Percentiles rank a stretch among this genome's conserved stretches.
phyloP scores from a whole-genome alignment of 2,797 vertebrate species.

The Coendou prehensilis region DNA sequence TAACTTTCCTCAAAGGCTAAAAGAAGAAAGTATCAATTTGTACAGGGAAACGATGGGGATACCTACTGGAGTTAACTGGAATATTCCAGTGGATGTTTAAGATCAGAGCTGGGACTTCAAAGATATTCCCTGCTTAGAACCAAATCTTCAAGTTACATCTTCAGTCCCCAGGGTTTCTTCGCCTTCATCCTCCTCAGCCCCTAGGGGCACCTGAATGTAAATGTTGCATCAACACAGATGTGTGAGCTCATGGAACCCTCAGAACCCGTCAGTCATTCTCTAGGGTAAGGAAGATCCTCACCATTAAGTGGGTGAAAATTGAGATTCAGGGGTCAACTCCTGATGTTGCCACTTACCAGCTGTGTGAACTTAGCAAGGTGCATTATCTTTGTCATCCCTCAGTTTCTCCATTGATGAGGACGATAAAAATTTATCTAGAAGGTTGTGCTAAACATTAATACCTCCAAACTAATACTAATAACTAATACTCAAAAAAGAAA shows the following conservation, averaged over 20 bases:
- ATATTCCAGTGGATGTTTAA: slow-evolving; percentile 64
- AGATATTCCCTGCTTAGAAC: slow-evolving; percentile 51
- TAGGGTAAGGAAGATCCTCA: background rate
- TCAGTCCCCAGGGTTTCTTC: background rate
- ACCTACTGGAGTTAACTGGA: background rate
- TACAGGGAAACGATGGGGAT: background rate
- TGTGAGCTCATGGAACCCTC: background rate
- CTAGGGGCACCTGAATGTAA: slow-evolving; percentile 5
- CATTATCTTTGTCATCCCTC: background rate
- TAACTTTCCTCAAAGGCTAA: slow-evolving; percentile 46
- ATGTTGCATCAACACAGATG: slow-evolving; percentile 14
- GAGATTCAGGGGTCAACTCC: background rate
- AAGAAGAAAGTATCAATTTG: slow-evolving; percentile 47
- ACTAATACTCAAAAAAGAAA: background rate
- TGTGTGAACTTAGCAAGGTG: background rate
- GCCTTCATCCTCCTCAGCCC: slow-evolving; percentile 2
- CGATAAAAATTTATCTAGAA: background rate
- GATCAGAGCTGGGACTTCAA: slow-evolving; percentile 70
- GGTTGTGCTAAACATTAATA: background rate
- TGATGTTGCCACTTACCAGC: background rate
- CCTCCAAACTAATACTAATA: background rate
- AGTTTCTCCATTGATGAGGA: slow-evolving; percentile 40
- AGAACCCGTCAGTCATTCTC: background rate
- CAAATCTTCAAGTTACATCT: slow-evolving; percentile 61
- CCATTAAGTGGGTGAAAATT: background rate